These are phyloP conservation scores for Chironomus striatipennis DNA, from an alignment of 1,140 invertebrate species.

Conservation along the genomic window DNA sequence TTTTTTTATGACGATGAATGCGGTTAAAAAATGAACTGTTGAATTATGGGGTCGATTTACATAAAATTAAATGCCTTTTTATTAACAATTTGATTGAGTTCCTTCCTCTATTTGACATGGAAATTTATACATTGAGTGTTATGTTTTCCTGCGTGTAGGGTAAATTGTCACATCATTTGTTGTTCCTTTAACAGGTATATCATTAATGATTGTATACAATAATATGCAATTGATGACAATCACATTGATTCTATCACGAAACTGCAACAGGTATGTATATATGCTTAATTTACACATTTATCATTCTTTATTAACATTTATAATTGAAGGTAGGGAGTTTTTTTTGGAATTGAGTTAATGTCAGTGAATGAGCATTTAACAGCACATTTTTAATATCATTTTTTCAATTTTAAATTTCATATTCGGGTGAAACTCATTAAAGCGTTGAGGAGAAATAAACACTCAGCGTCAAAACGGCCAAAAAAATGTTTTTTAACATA, in stretches of 20 bases:
- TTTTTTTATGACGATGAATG: conserved; percentile 20
- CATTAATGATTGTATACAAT: neutral
- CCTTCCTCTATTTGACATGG: neutral
- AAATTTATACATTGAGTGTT: neutral
- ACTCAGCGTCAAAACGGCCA: conserved; percentile 2
- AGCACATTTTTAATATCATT: neutral
- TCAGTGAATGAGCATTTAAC: neutral
- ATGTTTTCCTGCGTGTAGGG: neutral
- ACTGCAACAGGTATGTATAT: neutral
- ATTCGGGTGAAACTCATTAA: neutral
- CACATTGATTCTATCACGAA: neutral
- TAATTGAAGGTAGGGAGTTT: neutral
- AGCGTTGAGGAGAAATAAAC: neutral
- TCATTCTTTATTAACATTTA: neutral
- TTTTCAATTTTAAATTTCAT: neutral
- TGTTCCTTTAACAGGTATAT: conserved; percentile 3
- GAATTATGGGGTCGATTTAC: conserved; percentile 23
- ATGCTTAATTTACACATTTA: conserved; percentile 9
- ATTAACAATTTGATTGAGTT: conserved; percentile 20
- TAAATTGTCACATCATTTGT: neutral
- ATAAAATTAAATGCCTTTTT: conserved; percentile 22
- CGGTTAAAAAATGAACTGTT: conserved; percentile 21
- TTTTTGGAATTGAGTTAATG: too few species aligned
- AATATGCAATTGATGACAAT: neutral
- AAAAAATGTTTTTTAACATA: neutral